Evolutionary conservation across 2,113 vertebrate species (phyloP).

Genomic region (Apodemus speciosus): DNA sequence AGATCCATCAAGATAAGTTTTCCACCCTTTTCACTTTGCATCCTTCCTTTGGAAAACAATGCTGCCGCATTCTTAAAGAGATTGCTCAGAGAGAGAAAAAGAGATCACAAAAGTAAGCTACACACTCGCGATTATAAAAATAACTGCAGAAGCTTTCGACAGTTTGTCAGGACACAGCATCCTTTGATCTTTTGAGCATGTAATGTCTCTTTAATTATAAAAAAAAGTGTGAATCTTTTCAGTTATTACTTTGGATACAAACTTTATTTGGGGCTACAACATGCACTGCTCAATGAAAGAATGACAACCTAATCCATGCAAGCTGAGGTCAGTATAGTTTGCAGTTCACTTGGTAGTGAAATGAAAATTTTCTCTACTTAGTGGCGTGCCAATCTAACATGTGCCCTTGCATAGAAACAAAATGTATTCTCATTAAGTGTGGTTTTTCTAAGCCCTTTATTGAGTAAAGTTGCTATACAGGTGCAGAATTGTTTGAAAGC

Average conservation of each 20-base stretch:
- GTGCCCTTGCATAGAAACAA: conserved; percentile 12
- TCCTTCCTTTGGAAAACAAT: conserved; percentile 50
- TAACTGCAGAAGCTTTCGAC: conserved; percentile 22
- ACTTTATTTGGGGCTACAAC: neutral
- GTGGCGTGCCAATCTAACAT: conserved; percentile 7
- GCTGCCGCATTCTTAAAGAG: neutral
- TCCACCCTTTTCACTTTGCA: conserved; percentile 7
- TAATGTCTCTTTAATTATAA: conserved; percentile 52
- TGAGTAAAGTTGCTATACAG: neutral
- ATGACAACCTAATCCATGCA: conserved; percentile 46
- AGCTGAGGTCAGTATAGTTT: neutral
- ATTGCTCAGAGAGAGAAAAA: neutral
- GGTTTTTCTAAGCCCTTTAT: neutral
- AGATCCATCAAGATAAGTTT: conserved; percentile 66
- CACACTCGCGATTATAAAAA: conserved; percentile 8
- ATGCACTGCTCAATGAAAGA: neutral
- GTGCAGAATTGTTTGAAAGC: neutral
- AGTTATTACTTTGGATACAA: conserved; percentile 24
- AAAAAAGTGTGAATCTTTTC: conserved; percentile 3
- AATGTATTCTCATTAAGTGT: neutral
- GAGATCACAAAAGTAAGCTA: conserved; percentile 1
- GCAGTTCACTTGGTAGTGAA: conserved; percentile 35
- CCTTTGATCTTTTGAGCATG: conserved; percentile 51
- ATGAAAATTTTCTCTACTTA: conserved; percentile 31
- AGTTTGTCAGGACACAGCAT: conserved; percentile 27